phyloP scores from a whole-genome alignment of 92 coral and sea anemone genomes.

The Palythoa grandis region DNA sequence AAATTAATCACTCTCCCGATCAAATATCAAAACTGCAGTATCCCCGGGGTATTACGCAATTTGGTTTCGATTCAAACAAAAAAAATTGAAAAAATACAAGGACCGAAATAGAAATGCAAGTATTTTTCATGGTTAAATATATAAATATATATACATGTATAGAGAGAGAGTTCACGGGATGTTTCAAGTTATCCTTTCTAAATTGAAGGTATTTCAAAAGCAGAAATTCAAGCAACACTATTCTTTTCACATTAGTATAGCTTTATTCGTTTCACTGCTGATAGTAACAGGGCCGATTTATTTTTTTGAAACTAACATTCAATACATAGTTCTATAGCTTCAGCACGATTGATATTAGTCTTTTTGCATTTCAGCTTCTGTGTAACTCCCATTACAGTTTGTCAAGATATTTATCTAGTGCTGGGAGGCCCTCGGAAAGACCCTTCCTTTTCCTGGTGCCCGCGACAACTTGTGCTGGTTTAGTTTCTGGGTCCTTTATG shows the following conservation, averaged over 20 bases:
- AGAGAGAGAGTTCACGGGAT: too few species aligned
- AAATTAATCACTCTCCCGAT: too few species aligned
- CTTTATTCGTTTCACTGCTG: background rate
- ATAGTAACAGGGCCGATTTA: background rate
- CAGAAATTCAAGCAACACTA: background rate
- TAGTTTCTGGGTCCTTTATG: slow-evolving; percentile 39
- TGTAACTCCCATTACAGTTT: slow-evolving; percentile 62
- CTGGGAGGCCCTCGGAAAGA: slow-evolving; percentile 72
- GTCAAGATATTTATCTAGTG: slow-evolving; percentile 88
- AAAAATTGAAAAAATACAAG: too few species aligned
- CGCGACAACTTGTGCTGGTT: slow-evolving; percentile 58
- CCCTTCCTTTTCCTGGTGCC: slow-evolving; percentile 88
- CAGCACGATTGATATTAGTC: background rate
- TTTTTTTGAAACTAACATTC: background rate
- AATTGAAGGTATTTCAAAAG: too few species aligned
- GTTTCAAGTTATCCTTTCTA: too few species aligned
- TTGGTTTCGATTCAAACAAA: too few species aligned
- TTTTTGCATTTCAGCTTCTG: background rate
- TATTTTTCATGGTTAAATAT: too few species aligned
- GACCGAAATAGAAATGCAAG: too few species aligned
- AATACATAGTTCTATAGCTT: background rate
- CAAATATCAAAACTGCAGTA: too few species aligned
- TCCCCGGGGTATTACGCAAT: too few species aligned
- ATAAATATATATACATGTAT: too few species aligned
- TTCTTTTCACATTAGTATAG: background rate